A percentile compares a stretch with the other conserved stretches of the same genome.
These are phyloP conservation scores for Lasiurus cinereus DNA, from an alignment of 2,113 vertebrate species.

Conservation along the genomic window DNA sequence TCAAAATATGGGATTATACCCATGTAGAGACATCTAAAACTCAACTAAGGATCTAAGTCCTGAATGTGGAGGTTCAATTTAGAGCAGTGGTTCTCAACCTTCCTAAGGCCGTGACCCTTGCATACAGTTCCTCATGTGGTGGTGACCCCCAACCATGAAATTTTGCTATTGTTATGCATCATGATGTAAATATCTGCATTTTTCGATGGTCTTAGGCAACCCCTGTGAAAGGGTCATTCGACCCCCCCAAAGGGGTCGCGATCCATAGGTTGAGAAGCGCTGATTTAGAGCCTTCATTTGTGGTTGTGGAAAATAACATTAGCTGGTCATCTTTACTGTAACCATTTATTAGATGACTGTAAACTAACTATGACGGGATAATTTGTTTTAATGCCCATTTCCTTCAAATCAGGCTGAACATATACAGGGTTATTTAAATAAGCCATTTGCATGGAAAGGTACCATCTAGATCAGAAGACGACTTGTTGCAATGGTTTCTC, in stretches of 20 bases:
- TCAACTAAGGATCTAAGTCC: neutral
- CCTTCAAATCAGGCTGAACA: conserved; percentile 52
- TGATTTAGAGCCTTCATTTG: conserved; percentile 1
- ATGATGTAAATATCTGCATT: no score
- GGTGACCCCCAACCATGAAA: no score
- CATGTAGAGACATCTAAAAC: neutral
- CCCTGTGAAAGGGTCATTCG: no score
- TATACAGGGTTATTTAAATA: neutral
- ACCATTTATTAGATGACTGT: conserved; percentile 60
- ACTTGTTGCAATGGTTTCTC: neutral
- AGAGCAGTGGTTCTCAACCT: neutral
- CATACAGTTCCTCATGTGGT: no score
- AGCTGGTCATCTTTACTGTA: conserved; percentile 29
- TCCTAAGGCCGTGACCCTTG: no score
- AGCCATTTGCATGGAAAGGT: neutral
- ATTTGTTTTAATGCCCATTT: conserved; percentile 55
- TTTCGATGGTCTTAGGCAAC: no score
- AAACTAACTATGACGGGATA: conserved; percentile 58
- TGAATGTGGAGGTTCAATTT: conserved; percentile 13
- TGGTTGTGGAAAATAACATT: conserved; percentile 48
- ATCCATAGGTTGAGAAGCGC: no score
- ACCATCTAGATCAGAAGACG: neutral
- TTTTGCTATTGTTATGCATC: no score
- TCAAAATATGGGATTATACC: neutral
- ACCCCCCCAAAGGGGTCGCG: no score